Percentiles rank a stretch among this genome's conserved stretches.
Conservation (phyloP, 2,888 invertebrate genomes). For the Aelia acuminata region DNA sequence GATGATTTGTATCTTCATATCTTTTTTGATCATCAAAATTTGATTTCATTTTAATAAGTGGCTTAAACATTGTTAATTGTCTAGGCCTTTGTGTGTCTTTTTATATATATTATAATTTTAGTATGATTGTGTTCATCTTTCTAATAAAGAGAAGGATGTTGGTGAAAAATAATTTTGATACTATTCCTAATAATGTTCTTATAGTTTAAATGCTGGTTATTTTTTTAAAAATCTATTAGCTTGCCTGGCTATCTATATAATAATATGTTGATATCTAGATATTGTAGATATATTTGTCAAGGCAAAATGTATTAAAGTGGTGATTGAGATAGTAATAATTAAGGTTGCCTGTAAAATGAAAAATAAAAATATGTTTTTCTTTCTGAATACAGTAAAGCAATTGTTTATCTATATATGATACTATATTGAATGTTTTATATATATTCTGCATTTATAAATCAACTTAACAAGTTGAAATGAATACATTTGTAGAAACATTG, state of each 20-base stretch:
- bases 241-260: neutral
- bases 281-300: neutral
- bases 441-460: slow-evolving; percentile 46
- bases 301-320: neutral
- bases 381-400: neutral
- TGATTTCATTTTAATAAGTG: neutral
- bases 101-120: neutral
- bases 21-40: neutral
- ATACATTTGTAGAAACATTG: slow-evolving; percentile 30
- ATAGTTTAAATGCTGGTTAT: neutral
- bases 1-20: neutral
- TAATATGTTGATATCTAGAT: neutral
- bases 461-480: slow-evolving; percentile 10
- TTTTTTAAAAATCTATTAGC: neutral
- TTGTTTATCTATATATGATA: neutral
- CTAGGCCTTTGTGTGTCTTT: neutral
- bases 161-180: neutral
- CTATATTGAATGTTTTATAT: slow-evolving; percentile 25
- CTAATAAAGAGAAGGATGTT: neutral
- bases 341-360: neutral
- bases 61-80: neutral
- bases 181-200: neutral
- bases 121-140: neutral
- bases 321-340: neutral
- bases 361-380: neutral